Percentiles rank a stretch among this genome's conserved stretches.
Evolutionary conservation across 2,113 vertebrate genomes (phyloP).

Genomic region (Eptesicus fuscus): DNA sequence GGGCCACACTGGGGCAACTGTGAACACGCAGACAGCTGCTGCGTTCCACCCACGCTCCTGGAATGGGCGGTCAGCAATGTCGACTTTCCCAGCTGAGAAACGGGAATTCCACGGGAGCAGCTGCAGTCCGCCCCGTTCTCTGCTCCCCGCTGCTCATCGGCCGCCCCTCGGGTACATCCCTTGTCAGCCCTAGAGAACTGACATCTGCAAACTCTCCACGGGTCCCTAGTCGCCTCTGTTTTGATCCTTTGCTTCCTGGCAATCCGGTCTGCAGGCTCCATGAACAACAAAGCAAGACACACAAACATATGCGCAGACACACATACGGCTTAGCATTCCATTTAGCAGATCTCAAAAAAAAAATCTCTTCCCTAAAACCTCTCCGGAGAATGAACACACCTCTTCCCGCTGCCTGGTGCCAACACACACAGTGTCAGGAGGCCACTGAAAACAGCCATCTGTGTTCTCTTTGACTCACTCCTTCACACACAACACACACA

Average conservation of each 20-base stretch:
- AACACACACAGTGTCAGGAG: not conserved
- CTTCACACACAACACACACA: not conserved
- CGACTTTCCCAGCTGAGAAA: not conserved
- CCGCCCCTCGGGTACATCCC: not conserved
- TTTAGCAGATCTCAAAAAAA: not conserved
- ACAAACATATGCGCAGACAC: not conserved
- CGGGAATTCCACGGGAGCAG: not conserved
- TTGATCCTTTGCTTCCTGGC: not conserved
- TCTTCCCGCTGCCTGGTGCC: not conserved
- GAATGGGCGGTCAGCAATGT: not conserved
- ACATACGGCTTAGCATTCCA: accelerated
- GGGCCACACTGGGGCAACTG: not conserved
- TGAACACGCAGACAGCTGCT: not conserved
- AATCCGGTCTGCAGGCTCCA: not conserved
- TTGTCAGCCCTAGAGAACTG: not conserved
- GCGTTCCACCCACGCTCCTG: not conserved
- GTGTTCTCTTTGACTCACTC: not conserved
- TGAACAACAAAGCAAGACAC: not conserved
- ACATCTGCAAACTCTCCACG: slow-evolving; percentile 9
- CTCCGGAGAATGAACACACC: not conserved
- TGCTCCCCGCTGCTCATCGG: not conserved
- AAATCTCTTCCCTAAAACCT: not conserved
- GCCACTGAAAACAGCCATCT: not conserved
- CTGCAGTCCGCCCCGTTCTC: not conserved
- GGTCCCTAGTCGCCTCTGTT: not conserved